Evolutionary conservation across 2,113 vertebrate species (phyloP).

Genomic region (Phaetusa simplex): DNA sequence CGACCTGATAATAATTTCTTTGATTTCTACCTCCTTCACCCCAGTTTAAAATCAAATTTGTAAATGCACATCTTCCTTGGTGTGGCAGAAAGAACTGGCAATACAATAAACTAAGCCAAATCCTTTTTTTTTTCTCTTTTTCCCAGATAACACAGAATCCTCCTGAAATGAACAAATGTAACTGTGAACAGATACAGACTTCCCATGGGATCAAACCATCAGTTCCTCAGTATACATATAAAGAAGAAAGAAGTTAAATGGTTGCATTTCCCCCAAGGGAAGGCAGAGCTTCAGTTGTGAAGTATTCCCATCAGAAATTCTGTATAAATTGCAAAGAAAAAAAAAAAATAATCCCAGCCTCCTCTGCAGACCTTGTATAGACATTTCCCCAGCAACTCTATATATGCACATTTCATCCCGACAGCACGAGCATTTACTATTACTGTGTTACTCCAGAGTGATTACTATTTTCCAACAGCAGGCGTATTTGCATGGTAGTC

Average conservation of each 20-base stretch:
- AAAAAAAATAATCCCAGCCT: not conserved
- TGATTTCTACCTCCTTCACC: not conserved
- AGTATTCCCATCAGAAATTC: slow-evolving; percentile 28
- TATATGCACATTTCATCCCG: not conserved
- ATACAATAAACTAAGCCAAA: not conserved
- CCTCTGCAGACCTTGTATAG: not conserved
- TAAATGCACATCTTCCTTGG: not conserved
- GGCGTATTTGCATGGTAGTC: not conserved
- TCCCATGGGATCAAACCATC: slow-evolving; percentile 25
- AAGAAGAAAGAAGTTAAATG: slow-evolving; percentile 32
- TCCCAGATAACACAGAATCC: not conserved
- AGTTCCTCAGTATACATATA: not conserved
- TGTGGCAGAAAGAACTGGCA: not conserved
- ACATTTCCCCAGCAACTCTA: not conserved
- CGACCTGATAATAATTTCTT: not conserved
- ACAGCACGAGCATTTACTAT: not conserved
- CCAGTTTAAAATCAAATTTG: not conserved
- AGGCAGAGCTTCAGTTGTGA: not conserved
- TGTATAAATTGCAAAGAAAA: not conserved
- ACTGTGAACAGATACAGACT: not conserved
- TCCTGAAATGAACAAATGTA: not conserved
- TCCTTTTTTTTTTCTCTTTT: not conserved
- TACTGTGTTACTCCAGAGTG: not conserved
- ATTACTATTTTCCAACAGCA: not conserved
- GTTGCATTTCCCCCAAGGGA: not conserved